These are phyloP conservation scores for Pseudomyrmex sp. DNA, from an alignment of 1,140 invertebrate genomes.

Conservation along the genomic window DNA sequence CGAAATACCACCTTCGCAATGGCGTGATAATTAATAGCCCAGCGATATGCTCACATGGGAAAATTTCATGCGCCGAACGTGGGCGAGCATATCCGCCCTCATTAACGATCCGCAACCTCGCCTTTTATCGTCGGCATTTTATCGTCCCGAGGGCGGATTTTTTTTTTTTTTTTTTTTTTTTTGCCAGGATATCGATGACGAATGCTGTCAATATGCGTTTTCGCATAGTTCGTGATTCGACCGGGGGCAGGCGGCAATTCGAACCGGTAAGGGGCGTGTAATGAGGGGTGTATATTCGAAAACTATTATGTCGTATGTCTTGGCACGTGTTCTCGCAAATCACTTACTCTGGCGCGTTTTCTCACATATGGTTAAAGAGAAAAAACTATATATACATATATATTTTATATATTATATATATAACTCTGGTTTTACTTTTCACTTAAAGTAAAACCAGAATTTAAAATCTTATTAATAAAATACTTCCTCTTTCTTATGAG, in stretches of 20 bases:
- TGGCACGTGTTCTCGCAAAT: conserved; percentile 49
- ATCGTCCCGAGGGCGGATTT: not conserved
- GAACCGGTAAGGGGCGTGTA: conserved; percentile 33
- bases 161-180: conserved; percentile 17
- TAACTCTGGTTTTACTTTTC: too few species aligned
- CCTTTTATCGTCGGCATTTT: conserved; percentile 21
- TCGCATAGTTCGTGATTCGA: conserved; percentile 27
- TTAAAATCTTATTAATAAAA: too few species aligned
- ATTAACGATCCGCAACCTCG: conserved; percentile 42
- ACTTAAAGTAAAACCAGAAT: too few species aligned
- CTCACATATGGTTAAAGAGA: not conserved
- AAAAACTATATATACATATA: conserved; percentile 7
- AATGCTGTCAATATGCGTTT: conserved; percentile 16
- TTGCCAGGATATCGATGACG: conserved; percentile 43
- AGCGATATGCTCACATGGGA: conserved; percentile 25
- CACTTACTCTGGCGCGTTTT: not conserved
- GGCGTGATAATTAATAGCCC: conserved; percentile 15
- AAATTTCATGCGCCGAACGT: conserved; percentile 21
- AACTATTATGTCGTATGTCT: conserved; percentile 48
- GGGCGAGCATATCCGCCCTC: conserved; percentile 26
- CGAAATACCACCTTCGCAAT: not conserved
- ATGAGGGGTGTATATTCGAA: conserved; percentile 40
- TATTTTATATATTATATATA: not conserved
- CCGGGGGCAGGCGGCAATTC: conserved; percentile 11
- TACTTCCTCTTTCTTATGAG: too few species aligned